Conservation (phyloP, 2,113 vertebrate genomes). For the Rhipidura dahli region DNA sequence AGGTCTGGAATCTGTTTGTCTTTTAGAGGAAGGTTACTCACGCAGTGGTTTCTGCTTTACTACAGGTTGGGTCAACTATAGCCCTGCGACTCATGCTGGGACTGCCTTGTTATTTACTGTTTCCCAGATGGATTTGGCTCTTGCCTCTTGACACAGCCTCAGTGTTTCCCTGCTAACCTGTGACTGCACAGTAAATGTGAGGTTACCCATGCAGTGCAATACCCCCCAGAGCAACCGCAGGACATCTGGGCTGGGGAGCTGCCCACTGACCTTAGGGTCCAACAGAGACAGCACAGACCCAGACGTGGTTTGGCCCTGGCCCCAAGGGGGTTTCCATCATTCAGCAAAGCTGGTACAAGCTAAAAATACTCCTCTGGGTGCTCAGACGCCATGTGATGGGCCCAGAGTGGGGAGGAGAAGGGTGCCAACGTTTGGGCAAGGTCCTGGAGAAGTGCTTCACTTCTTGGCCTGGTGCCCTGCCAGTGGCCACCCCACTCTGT, state of each 20-base stretch:
- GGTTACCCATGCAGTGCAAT: neutral
- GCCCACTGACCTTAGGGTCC: neutral
- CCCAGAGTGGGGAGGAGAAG: neutral
- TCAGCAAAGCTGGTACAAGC: neutral
- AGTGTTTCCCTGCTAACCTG: neutral
- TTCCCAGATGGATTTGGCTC: neutral
- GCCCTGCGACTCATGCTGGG: neutral
- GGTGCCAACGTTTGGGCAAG: fast-evolving
- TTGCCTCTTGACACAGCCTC: neutral
- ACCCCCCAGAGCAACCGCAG: fast-evolving
- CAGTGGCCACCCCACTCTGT: fast-evolving
- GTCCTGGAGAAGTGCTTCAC: neutral
- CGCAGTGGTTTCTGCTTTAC: neutral
- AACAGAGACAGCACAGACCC: neutral
- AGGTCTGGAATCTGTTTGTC: neutral
- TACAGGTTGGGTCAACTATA: neutral
- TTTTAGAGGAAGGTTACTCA: neutral
- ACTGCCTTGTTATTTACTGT: neutral
- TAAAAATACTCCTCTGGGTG: neutral
- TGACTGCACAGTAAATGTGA: neutral
- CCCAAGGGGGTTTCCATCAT: neutral
- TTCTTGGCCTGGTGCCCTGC: fast-evolving
- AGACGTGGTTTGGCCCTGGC: neutral
- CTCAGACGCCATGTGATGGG: neutral
- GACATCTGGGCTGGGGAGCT: fast-evolving